Conservation (phyloP, 2,113 vertebrate genomes). For the Odocoileus hemionus region DNA sequence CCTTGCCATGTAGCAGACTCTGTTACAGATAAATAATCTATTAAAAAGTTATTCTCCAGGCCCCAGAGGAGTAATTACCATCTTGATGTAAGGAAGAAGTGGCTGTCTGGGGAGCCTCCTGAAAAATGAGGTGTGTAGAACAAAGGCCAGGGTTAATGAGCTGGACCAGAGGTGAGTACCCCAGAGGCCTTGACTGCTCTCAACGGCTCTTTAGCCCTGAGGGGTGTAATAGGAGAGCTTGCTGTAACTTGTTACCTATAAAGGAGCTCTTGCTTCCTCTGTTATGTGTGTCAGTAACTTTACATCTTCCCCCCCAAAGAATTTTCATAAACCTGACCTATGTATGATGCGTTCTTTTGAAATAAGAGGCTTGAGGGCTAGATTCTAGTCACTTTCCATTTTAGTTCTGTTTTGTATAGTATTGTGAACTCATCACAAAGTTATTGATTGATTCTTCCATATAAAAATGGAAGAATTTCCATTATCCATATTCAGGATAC, state of each 20-base stretch:
- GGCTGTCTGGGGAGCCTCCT: not conserved
- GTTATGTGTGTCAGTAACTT: not conserved
- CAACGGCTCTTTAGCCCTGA: not conserved
- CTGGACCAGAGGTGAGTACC: not conserved
- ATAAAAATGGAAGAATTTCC: too few species aligned
- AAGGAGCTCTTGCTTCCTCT: not conserved
- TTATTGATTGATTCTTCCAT: not conserved
- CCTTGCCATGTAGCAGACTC: not conserved
- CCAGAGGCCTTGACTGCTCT: not conserved
- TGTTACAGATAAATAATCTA: not conserved
- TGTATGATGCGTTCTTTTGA: conserved; percentile 6
- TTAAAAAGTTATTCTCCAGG: not conserved
- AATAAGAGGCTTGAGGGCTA: not conserved
- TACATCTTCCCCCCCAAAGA: not conserved
- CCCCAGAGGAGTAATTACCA: not conserved
- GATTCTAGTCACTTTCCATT: conserved; percentile 21
- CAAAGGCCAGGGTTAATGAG: conserved; percentile 9
- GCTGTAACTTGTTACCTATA: not conserved
- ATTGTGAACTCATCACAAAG: not conserved
- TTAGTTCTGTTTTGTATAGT: not conserved
- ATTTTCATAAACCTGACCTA: not conserved
- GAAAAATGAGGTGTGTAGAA: conserved; percentile 28
- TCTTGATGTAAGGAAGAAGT: not conserved
- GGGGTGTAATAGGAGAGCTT: not conserved
- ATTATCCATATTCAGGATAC: not conserved